These are phyloP conservation scores for Morone saxatilis DNA, from an alignment of 2,113 vertebrate species.

Conservation along the genomic window DNA sequence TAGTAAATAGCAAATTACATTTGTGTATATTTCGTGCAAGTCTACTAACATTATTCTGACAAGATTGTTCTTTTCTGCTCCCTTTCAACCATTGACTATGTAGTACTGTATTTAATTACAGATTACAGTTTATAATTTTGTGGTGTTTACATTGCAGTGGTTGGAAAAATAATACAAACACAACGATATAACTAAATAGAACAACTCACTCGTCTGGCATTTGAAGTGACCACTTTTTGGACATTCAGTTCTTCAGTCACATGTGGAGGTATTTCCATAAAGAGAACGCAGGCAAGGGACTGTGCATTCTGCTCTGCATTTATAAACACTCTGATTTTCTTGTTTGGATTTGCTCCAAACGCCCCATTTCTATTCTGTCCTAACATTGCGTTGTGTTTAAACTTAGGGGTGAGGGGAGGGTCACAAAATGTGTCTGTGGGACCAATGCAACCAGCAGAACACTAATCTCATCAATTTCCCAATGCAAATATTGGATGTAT, in stretches of 20 bases:
- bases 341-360: conserved; percentile 57
- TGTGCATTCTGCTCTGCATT: conserved; percentile 14
- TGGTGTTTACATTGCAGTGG: neutral
- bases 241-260: conserved; percentile 2
- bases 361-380: conserved; percentile 52
- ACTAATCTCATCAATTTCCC: conserved; percentile 73
- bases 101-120: neutral
- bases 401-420: conserved; percentile 52
- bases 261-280: conserved; percentile 1
- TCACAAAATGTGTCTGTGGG: conserved; percentile 35
- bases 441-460: conserved; percentile 26
- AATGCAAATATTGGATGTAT: conserved; percentile 73
- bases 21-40: neutral
- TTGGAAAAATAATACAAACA: neutral
- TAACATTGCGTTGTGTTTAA: conserved; percentile 66
- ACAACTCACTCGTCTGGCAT: neutral
- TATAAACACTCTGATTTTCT: conserved; percentile 58
- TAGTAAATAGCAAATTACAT: neutral
- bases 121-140: neutral
- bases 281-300: neutral
- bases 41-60: neutral
- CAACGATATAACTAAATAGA: too few species aligned
- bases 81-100: neutral
- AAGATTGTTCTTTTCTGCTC: neutral
- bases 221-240: neutral